Evolutionary conservation across 2,888 invertebrate genomes (phyloP), one percentile per base, ranked within the genome.

Genomic region (Hirtodrosophila alboralis): DNA sequence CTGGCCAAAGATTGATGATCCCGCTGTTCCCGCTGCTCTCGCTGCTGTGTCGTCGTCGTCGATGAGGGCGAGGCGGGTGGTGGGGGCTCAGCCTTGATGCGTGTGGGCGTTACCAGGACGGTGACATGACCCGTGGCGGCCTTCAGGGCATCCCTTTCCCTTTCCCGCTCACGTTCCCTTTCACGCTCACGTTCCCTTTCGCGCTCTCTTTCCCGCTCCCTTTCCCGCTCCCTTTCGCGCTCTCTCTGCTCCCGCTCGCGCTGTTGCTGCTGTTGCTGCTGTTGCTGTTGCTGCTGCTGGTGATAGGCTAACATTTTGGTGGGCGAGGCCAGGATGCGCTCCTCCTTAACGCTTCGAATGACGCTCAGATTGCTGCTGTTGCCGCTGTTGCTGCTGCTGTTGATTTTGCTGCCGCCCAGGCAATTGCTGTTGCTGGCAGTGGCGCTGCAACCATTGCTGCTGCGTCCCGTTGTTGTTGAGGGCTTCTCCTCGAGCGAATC

Each of bases 91-190:
- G 89, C 87, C 77, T 91, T 91, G 53, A 91, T 89, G 59, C 92
- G 91, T 44, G 91, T 90, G 16, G 92, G 92, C 49, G 92, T 92
- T 62, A 92, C 91, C 45, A 92, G 88, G 56, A 92, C 92, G 33
- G 91, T 91, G 30, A 91, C 91, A 75, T 91, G 91, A 41, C 89
- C 45, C 71, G 87, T 61, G 4, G 73, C 62, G 0, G 69, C 72
- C 34, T 69, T 69, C 16, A 69, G 27, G 13, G 48, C 31, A 12
- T 51, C 44, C n/a, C 73, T 85, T 7, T 74, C 84, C 12, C 64
- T 79, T 16, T 76, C 83, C 16, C 75, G 84, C 1, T 57, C 67
- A 1, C 85, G 70, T 8, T 86, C 81, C 0, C 77, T 74, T 4
- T 86, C 86, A 2, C 87, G 73, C 23, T 84, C 67, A 0, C 62